phyloP scores from a whole-genome alignment of 2,888 invertebrate genomes.

The Alviniconcha strummeri region DNA sequence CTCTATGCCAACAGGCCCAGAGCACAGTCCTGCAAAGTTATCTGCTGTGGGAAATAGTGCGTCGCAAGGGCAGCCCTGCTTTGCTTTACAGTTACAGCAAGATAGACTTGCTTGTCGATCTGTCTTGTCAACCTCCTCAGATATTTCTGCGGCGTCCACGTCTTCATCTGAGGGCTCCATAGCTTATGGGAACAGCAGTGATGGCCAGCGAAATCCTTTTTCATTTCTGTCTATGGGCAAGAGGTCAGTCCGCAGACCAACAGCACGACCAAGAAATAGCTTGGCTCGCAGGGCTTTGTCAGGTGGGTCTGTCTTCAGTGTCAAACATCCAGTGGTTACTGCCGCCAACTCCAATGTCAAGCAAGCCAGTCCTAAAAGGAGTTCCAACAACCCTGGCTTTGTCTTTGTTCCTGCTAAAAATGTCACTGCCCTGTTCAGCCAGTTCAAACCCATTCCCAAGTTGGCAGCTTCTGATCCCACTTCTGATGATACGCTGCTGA shows the following conservation, averaged over 20 bases:
- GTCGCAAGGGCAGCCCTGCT: background rate
- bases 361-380: slow-evolving; percentile 25
- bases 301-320: slow-evolving; percentile 28
- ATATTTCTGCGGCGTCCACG: slow-evolving; percentile 16
- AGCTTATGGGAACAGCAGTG: slow-evolving; percentile 24
- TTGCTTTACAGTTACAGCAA: slow-evolving; percentile 22
- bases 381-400: slow-evolving; percentile 22
- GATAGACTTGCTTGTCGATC: slow-evolving; percentile 13
- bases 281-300: slow-evolving; percentile 18
- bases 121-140: slow-evolving; percentile 12
- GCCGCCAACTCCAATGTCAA: slow-evolving; percentile 29
- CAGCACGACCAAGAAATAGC: slow-evolving; percentile 26
- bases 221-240: slow-evolving; percentile 17
- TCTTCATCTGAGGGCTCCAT: slow-evolving; percentile 18
- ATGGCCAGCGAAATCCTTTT: slow-evolving; percentile 29
- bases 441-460: slow-evolving; percentile 27
- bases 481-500: slow-evolving; percentile 7
- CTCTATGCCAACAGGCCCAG: background rate
- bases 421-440: slow-evolving; percentile 25
- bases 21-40: slow-evolving; percentile 5
- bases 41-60: slow-evolving; percentile 6
- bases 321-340: slow-evolving; percentile 31
- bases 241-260: slow-evolving; percentile 14
- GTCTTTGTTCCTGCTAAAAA: slow-evolving; percentile 23
- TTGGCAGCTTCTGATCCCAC: background rate